Evolutionary conservation across 2,113 vertebrate species (phyloP).

Genomic region (Tragelaphus buxtoni): DNA sequence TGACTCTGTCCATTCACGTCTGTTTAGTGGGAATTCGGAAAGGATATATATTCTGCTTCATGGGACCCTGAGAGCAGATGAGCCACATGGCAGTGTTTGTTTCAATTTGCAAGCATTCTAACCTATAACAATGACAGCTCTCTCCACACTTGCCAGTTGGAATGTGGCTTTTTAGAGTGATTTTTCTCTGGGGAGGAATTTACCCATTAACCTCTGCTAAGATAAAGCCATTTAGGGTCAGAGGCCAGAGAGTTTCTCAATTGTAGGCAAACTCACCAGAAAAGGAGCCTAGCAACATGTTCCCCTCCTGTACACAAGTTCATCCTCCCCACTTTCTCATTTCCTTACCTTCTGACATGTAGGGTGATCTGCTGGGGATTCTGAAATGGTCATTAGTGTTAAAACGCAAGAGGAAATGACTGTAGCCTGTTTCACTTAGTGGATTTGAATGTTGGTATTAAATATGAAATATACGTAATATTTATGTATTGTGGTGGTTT

Average conservation of each 20-base stretch:
- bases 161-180: background rate
- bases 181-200: conserved; percentile 11
- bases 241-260: background rate
- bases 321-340: background rate
- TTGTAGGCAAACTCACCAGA: background rate
- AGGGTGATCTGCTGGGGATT: background rate
- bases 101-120: background rate
- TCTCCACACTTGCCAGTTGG: background rate
- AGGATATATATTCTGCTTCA: background rate
- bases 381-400: background rate
- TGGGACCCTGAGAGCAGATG: background rate
- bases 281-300: background rate
- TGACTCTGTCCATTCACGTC: background rate
- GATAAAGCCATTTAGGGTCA: background rate
- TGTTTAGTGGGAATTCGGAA: background rate
- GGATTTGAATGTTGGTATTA: background rate
- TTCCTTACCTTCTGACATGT: background rate
- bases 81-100: background rate
- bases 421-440: background rate
- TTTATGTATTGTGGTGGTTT: background rate
- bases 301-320: background rate
- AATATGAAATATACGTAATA: background rate
- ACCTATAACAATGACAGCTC: background rate
- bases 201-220: background rate
- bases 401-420: background rate